These are phyloP conservation scores for Scyliorhinus canicula DNA, from an alignment of 2,797 vertebrate species.

Conservation along the genomic window DNA sequence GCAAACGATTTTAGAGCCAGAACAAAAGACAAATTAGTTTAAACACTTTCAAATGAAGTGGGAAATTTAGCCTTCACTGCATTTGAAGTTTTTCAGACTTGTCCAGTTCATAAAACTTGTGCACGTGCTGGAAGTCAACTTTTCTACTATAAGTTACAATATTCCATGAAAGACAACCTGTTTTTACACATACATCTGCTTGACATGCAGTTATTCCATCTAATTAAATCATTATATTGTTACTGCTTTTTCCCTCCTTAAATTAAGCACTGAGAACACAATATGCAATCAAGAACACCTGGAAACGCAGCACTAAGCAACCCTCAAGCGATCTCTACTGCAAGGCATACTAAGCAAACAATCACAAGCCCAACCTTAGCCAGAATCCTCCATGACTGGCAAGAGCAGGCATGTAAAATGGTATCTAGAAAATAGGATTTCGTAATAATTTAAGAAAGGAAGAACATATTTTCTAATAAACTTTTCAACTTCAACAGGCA, in stretches of 20 bases:
- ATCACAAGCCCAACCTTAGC: background rate
- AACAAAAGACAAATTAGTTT: conserved; percentile 8
- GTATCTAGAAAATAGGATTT: background rate
- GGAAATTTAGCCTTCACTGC: background rate
- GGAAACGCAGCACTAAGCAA: background rate
- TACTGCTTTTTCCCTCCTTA: background rate
- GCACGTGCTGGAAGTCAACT: background rate
- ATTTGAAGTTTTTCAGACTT: background rate
- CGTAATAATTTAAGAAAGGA: background rate
- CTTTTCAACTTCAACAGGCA: background rate
- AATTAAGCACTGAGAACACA: background rate
- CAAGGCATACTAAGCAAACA: background rate
- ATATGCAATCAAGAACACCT: background rate
- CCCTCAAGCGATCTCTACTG: background rate
- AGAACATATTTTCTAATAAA: background rate
- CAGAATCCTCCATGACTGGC: background rate
- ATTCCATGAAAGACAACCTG: background rate
- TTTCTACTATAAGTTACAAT: background rate
- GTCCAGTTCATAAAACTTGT: background rate
- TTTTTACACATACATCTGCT: background rate
- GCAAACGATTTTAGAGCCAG: background rate
- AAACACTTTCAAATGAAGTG: background rate
- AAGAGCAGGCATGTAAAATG: background rate
- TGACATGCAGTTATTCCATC: background rate
- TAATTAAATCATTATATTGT: background rate